Percentiles rank a stretch among this genome's conserved stretches.
phyloP scores from a whole-genome alignment of 1,140 invertebrate species.

The Doryteuthis pealeii region DNA sequence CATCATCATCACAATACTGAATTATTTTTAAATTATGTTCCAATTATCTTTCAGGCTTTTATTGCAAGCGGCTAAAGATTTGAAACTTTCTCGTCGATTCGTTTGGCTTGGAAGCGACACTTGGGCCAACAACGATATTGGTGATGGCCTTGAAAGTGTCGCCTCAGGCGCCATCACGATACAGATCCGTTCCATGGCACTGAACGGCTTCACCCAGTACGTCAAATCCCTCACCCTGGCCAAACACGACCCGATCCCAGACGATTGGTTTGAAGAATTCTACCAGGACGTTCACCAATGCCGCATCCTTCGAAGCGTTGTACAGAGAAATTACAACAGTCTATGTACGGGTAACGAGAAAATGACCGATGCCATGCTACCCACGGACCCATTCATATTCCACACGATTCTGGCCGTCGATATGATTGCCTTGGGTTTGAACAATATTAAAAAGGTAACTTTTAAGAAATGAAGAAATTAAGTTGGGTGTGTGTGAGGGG shows the following conservation, averaged over 20 bases:
- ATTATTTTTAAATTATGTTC: too few relatives aligned
- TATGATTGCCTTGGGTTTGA: constrained; percentile 58
- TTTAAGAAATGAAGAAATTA: neutral
- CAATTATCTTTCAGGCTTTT: constrained; percentile 61
- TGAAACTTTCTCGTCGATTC: constrained; percentile 61
- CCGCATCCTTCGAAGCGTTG: constrained; percentile 42
- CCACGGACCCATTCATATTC: constrained; percentile 54
- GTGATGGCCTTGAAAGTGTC: constrained; percentile 69
- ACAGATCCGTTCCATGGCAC: constrained; percentile 64
- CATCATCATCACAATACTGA: too few relatives aligned
- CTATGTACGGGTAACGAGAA: constrained; percentile 47
- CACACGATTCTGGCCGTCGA: constrained; percentile 59
- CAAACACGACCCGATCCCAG: constrained; percentile 49
- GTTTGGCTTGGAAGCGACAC: constrained; percentile 78
- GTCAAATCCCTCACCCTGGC: constrained; percentile 44
- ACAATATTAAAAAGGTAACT: constrained; percentile 38
- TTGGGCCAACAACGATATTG: constrained; percentile 73
- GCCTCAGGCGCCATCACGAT: constrained; percentile 78
- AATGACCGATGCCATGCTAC: constrained; percentile 45
- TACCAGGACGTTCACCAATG: constrained; percentile 77
- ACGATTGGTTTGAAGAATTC: constrained; percentile 78
- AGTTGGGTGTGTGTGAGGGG: too few relatives aligned
- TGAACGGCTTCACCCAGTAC: constrained; percentile 61
- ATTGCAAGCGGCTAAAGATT: constrained; percentile 62
- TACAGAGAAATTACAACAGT: constrained; percentile 31